These are phyloP conservation scores for Saccopteryx leptura DNA, from an alignment of 2,113 vertebrate species.

Conservation along the genomic window DNA sequence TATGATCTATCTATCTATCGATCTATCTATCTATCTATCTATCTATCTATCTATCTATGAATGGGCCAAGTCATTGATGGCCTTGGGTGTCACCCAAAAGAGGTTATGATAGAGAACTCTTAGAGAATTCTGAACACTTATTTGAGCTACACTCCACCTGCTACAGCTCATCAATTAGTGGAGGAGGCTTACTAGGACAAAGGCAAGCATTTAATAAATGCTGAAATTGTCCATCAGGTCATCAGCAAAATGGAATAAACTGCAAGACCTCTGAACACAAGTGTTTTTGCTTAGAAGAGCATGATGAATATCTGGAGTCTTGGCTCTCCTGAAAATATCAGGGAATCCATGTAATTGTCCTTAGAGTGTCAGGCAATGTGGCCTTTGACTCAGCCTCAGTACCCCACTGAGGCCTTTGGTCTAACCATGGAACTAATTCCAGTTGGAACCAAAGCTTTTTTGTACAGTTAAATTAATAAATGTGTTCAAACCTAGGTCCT, in stretches of 20 bases:
- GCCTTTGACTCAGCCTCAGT: constrained; percentile 75
- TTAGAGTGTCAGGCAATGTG: constrained; percentile 67
- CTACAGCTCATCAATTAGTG: background rate
- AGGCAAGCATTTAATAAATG: constrained; percentile 3
- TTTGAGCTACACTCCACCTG: background rate
- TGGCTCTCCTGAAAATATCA: constrained; percentile 70
- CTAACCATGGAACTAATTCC: constrained; percentile 68
- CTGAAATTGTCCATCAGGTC: background rate
- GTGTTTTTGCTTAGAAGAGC: constrained; percentile 58
- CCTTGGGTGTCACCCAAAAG: background rate
- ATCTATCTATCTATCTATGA: background rate
- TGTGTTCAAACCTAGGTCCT: constrained; percentile 56
- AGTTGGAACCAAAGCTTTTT: constrained; percentile 68
- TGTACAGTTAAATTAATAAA: constrained; percentile 70
- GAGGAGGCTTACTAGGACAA: background rate
- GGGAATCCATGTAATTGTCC: constrained; percentile 72
- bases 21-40: too few species aligned
- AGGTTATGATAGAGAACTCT: background rate
- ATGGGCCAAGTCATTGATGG: background rate
- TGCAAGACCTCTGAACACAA: constrained; percentile 27
- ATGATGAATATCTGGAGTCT: constrained; percentile 60
- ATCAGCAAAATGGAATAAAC: constrained; percentile 16
- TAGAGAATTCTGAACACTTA: constrained; percentile 23
- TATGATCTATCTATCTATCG: too few species aligned
- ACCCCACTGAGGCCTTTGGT: constrained; percentile 58